phyloP scores from a whole-genome alignment of 2,797 vertebrate species.

The Cirrhinus mrigala region DNA sequence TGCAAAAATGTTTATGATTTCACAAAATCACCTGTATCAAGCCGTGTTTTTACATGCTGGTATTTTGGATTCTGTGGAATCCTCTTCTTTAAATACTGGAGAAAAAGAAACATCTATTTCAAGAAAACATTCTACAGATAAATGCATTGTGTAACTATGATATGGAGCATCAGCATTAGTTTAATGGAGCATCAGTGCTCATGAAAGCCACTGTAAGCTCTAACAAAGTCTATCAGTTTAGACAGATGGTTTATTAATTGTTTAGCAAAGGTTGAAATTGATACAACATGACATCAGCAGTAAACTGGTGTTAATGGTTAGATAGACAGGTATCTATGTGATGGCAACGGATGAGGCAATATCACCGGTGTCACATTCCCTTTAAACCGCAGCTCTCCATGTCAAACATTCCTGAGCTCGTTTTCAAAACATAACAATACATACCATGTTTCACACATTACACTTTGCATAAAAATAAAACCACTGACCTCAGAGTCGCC shows the following conservation, averaged over 20 bases:
- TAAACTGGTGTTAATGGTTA: not conserved
- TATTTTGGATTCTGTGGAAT: constrained; percentile 90
- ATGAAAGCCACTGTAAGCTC: not conserved
- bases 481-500: constrained; percentile 80
- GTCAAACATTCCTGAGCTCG: not conserved
- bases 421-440: not conserved
- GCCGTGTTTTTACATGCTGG: constrained; percentile 86
- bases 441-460: not conserved
- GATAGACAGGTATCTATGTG: not conserved
- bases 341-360: constrained; percentile 7
- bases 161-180: not conserved
- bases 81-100: constrained; percentile 86
- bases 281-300: not conserved
- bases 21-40: constrained; percentile 87
- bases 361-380: constrained; percentile 24
- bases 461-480: not conserved
- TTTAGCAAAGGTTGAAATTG: not conserved
- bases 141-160: not conserved
- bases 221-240: not conserved
- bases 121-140: not conserved
- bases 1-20: not conserved
- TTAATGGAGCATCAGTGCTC: not conserved
- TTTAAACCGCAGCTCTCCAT: constrained; percentile 1
- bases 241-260: not conserved
- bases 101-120: constrained; percentile 18